These are phyloP conservation scores for Trypoxylus dichotomus DNA, from an alignment of 1,140 invertebrate species.

Conservation along the genomic window DNA sequence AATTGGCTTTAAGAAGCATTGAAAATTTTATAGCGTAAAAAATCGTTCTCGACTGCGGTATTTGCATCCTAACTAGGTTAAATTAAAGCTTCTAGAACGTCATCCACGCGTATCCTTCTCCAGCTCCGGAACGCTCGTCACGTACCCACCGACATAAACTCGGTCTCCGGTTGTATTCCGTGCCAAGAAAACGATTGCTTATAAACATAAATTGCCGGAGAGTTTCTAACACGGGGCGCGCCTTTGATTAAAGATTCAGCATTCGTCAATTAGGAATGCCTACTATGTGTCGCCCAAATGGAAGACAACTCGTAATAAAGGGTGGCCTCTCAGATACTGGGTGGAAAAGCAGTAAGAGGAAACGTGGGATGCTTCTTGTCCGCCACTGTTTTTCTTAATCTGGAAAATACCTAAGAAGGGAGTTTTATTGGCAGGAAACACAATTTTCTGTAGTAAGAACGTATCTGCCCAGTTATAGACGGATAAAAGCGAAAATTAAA, in stretches of 20 bases:
- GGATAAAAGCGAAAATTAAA: neutral
- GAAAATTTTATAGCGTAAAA: neutral
- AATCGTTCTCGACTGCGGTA: neutral
- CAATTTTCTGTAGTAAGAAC: neutral
- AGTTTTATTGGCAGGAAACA: neutral
- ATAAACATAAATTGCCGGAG: conserved; percentile 13
- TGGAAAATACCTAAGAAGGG: neutral
- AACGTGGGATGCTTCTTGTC: neutral
- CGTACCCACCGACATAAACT: conserved; percentile 5
- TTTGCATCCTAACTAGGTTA: conserved; percentile 14
- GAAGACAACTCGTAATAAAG: neutral
- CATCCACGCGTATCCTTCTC: neutral
- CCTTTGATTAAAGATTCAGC: conserved; percentile 16
- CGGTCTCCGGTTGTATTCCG: neutral
- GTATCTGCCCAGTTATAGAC: neutral
- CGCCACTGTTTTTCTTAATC: neutral
- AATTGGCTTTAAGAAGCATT: too few species aligned
- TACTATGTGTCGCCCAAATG: neutral
- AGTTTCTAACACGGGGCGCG: neutral
- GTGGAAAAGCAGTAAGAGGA: neutral
- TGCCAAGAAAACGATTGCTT: conserved; percentile 17
- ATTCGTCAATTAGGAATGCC: conserved; percentile 19
- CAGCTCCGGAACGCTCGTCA: neutral
- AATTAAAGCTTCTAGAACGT: neutral
- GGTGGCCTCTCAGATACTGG: neutral